A percentile compares a stretch with the other conserved stretches of the same genome.
Conservation (phyloP, 2,888 invertebrate species). For the Zhengitettix transpicula region DNA sequence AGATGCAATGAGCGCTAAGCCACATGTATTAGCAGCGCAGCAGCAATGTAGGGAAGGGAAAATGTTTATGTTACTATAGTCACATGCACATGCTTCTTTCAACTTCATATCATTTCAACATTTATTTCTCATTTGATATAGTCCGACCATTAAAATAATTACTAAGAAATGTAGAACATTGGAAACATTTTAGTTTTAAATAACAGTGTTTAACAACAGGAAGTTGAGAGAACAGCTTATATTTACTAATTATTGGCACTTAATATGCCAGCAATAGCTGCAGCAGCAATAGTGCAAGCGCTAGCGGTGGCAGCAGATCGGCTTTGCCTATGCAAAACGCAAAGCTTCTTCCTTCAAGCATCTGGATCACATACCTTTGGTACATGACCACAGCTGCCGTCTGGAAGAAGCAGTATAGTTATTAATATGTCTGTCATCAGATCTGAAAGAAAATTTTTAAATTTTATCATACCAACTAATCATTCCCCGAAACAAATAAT, state of each 20-base stretch:
- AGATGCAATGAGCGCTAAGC: background rate
- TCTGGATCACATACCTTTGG: background rate
- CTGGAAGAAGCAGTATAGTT: background rate
- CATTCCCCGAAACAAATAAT: background rate
- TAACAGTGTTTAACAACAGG: no score
- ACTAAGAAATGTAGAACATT: no score
- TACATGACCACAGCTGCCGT: background rate
- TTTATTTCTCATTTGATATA: no score
- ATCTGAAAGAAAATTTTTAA: background rate
- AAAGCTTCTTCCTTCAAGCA: background rate
- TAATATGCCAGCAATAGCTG: background rate
- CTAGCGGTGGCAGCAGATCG: background rate
- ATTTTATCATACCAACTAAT: background rate
- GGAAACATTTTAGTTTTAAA: no score
- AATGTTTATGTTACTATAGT: no score
- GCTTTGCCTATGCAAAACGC: background rate
- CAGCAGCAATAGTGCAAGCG: background rate
- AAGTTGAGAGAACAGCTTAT: no score
- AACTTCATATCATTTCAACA: no score
- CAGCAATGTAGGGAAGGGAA: no score
- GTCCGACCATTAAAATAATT: no score
- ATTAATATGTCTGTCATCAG: background rate
- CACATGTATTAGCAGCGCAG: background rate
- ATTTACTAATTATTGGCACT: no score
- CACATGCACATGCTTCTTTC: no score